Percentiles rank a stretch among this genome's conserved stretches.
These are phyloP conservation scores for Junonia oenone DNA, from an alignment of 2,888 invertebrate genomes.

Conservation along the genomic window DNA sequence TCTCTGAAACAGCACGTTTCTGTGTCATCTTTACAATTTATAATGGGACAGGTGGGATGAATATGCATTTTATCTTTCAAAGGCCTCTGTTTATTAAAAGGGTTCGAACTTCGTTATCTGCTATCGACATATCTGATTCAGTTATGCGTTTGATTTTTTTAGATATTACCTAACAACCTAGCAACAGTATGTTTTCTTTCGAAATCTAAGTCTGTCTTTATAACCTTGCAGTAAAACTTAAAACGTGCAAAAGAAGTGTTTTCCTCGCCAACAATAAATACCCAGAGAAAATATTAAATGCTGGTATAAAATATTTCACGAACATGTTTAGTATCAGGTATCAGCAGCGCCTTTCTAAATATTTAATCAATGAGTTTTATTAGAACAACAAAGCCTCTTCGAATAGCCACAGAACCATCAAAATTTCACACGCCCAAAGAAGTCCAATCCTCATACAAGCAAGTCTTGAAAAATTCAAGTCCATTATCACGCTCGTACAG, in stretches of 20 bases:
- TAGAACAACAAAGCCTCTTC: conserved; percentile 4
- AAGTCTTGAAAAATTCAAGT: conserved; percentile 11
- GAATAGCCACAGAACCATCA: conserved; percentile 9
- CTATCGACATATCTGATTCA: neutral
- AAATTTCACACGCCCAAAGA: conserved; percentile 11
- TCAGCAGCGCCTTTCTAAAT: neutral
- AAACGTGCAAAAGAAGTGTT: no score
- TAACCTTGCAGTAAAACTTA: no score
- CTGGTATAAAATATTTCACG: neutral
- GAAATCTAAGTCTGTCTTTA: no score
- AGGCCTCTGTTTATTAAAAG: neutral
- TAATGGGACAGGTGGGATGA: conserved; percentile 32
- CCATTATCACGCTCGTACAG: neutral
- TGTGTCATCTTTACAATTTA: conserved; percentile 34
- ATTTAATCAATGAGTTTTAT: neutral
- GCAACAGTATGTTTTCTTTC: neutral
- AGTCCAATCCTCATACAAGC: neutral
- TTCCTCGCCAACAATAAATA: no score
- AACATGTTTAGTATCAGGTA: neutral
- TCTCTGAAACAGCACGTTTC: conserved; percentile 37
- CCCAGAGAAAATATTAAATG: no score
- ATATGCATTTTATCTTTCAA: neutral
- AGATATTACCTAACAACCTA: neutral
- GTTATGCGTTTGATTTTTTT: neutral
- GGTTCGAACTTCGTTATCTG: neutral